Percentiles rank a stretch among this genome's conserved stretches.
Evolutionary conservation across 2,113 vertebrate species (phyloP).

Genomic region (Colaptes auratus): DNA sequence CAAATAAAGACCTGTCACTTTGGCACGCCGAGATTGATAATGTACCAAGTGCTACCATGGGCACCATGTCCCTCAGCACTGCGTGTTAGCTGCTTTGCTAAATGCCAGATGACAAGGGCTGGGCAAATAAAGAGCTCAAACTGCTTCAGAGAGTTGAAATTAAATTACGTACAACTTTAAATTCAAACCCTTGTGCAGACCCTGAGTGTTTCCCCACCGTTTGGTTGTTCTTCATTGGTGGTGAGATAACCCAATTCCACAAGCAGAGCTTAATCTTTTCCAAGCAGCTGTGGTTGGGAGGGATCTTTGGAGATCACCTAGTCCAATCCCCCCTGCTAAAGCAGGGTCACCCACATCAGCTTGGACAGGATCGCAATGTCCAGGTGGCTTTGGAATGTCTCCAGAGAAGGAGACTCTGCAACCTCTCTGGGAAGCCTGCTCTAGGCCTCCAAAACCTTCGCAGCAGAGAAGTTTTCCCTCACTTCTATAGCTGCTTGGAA

Average conservation of each 20-base stretch:
- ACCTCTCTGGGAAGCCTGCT: too few species aligned
- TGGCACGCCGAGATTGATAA: neutral
- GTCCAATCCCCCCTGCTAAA: too few species aligned
- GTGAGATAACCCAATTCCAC: neutral
- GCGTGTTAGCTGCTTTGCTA: neutral
- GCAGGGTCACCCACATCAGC: too few species aligned
- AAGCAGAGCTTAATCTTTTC: neutral
- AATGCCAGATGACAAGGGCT: neutral
- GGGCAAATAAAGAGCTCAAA: neutral
- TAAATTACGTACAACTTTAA: neutral
- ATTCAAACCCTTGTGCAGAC: neutral
- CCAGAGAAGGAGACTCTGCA: too few species aligned
- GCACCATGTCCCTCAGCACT: rapidly evolving
- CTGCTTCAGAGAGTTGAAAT: neutral
- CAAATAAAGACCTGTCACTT: neutral
- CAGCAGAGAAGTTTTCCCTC: too few species aligned
- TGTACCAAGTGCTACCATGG: neutral
- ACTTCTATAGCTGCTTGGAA: too few species aligned
- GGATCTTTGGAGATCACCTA: too few species aligned
- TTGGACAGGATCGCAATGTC: too few species aligned
- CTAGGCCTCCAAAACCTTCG: too few species aligned
- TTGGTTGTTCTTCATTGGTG: too few species aligned
- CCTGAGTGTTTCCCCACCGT: rapidly evolving
- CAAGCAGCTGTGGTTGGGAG: too few species aligned
- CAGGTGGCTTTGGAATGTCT: too few species aligned